Evolutionary conservation across 2,888 invertebrate genomes (phyloP).

Genomic region (Noctua fimbriata): DNA sequence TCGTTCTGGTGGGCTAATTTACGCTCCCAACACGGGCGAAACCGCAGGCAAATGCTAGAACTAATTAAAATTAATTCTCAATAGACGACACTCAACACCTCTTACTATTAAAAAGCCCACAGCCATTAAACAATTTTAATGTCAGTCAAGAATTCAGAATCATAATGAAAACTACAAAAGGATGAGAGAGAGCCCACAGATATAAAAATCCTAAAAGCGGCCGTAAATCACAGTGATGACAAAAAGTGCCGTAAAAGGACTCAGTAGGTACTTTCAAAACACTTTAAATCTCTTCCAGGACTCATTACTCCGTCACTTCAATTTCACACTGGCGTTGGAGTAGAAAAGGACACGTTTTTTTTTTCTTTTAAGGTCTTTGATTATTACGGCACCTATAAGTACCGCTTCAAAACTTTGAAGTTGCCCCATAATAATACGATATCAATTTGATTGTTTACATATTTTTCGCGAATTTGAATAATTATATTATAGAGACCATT

Average conservation of each 20-base stretch:
- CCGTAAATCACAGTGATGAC: constrained; percentile 34
- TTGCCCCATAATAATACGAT: background rate
- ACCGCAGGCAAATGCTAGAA: background rate
- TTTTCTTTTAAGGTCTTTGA: constrained; percentile 9
- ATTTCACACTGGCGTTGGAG: constrained; percentile 42
- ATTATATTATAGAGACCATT: background rate
- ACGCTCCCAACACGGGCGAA: background rate
- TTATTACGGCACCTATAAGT: background rate
- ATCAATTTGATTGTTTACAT: background rate
- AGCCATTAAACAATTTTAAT: constrained; percentile 1
- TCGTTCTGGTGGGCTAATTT: background rate
- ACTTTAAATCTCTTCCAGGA: constrained; percentile 47
- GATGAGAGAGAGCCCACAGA: constrained; percentile 10
- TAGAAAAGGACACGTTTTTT: constrained; percentile 14
- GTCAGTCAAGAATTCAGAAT: constrained; percentile 4
- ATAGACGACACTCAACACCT: background rate
- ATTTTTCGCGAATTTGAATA: background rate
- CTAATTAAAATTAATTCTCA: background rate
- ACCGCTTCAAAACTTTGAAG: background rate
- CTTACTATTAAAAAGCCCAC: background rate
- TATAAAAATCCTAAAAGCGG: constrained; percentile 16
- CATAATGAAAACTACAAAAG: constrained; percentile 23
- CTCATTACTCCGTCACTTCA: constrained; percentile 37
- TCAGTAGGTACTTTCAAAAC: constrained; percentile 21
- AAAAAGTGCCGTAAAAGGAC: constrained; percentile 29